Conservation (phyloP, 2,113 vertebrate genomes). For the Carassius auratus region DNA sequence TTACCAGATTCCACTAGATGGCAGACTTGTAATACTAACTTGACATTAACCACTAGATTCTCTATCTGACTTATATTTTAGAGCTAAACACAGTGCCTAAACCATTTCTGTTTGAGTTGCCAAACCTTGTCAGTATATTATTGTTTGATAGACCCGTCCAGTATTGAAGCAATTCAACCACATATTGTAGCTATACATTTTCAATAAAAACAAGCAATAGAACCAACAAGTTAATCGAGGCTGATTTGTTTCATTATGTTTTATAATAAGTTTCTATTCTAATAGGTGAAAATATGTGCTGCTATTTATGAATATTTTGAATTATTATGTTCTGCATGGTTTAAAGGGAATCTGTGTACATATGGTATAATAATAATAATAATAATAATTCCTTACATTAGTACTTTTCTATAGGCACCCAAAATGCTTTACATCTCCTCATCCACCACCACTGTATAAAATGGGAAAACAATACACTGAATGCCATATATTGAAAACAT, state of each 20-base stretch:
- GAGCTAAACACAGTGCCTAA: not conserved
- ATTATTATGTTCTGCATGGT: too few species aligned
- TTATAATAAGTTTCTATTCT: not conserved
- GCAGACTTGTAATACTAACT: slow-evolving; percentile 1
- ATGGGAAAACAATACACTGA: not conserved
- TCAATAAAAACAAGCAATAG: slow-evolving; percentile 31
- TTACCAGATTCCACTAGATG: not conserved
- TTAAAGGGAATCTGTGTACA: too few species aligned
- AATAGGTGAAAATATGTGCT: too few species aligned
- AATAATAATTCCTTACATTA: too few species aligned
- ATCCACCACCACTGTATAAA: not conserved
- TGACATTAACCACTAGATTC: not conserved
- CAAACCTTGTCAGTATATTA: not conserved
- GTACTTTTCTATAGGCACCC: too few species aligned
- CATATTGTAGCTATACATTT: not conserved
- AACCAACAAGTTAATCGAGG: not conserved
- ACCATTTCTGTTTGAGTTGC: not conserved
- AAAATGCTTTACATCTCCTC: too few species aligned
- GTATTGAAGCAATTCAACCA: not conserved
- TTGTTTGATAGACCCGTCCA: not conserved
- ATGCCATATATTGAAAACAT: not conserved
- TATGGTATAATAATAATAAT: not conserved
- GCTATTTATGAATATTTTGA: too few species aligned
- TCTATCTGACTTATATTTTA: not conserved
- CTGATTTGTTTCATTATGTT: not conserved